Base-by-base conservation (phyloP, 2,888 invertebrate species). In the Brenthis daphne region DNA sequence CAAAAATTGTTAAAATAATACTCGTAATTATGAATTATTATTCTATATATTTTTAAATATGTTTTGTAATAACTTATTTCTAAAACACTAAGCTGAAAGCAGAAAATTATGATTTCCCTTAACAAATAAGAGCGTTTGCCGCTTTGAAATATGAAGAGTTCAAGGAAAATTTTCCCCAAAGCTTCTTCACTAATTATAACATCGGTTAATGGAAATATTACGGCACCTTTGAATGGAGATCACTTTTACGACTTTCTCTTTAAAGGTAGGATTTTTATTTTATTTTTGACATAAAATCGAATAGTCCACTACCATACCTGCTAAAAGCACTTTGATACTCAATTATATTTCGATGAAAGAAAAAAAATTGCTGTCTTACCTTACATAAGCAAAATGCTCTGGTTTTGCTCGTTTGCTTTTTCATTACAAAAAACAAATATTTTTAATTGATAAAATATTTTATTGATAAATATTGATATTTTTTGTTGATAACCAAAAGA, bases 141-240 rank as follows among this genome's bases (percentile, higher is more conserved):
- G 37, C 37, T 43, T 60, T 48, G 60, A 60, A 60, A 60, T 60
- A 60, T 33, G 11, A 60, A 60, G 6, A 60, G 50, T 29, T 29
- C 50, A 33, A 60, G 50, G 29, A 1, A 57, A 57, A 50, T 20
- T 65, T 48, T 13, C 1, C 48, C 57, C 16, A 33, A 57, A 57
- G 56, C 65, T 54, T 56, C 50, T 57, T 65, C 57, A 56, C 56
- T 65, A 65, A 65, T 65, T 65, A 57, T 57, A 51, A 16, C 65
- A 57, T 57, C 65, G 50, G 56, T 57, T 57, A 51, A 65, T 50
- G 50, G 57, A 50, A 64, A 65, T 37, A 57, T 65, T 65, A 65
- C 57, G 57, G 65, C 50, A 65, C 65, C 50, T 65, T 57, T 65
- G 37, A 51, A 48, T 37, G 50, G 37, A 65, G 65, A 57, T 65